Conservation (phyloP, 2,888 invertebrate genomes). For the Cataglyphis rosenhaueri region DNA sequence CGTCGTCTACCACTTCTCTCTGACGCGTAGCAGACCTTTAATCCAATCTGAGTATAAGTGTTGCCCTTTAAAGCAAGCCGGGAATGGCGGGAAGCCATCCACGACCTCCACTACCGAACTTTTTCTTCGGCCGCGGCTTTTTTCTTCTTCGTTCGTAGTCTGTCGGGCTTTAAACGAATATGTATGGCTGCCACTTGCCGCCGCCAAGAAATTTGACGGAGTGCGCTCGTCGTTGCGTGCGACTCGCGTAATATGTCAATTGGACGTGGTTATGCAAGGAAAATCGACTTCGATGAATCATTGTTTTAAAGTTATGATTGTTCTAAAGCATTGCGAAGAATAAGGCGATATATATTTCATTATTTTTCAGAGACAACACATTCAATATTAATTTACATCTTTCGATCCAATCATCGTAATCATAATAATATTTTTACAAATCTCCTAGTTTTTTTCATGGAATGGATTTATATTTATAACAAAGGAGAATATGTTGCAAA, state of each 20-base stretch:
- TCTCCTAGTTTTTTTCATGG: neutral
- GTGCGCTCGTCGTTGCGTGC: conserved; percentile 23
- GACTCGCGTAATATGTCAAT: conserved; percentile 40
- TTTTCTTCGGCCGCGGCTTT: conserved; percentile 48
- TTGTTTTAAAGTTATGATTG: conserved; percentile 40
- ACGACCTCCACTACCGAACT: conserved; percentile 52
- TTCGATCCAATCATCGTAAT: neutral
- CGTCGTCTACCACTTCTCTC: conserved; percentile 65
- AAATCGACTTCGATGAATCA: neutral
- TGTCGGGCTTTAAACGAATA: conserved; percentile 50
- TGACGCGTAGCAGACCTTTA: conserved; percentile 78
- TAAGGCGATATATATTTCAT: neutral
- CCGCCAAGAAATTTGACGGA: conserved; percentile 27
- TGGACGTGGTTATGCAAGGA: conserved; percentile 40
- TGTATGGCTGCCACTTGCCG: conserved; percentile 26
- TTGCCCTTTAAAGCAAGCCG: conserved; percentile 76
- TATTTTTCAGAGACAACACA: neutral
- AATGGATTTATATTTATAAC: neutral
- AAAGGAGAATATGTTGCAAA: neutral
- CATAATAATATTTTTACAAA: neutral
- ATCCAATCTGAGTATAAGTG: conserved; percentile 78
- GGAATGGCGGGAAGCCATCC: conserved; percentile 66
- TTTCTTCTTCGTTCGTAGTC: conserved; percentile 42
- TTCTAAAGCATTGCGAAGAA: neutral
- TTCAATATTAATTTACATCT: neutral